Evolutionary conservation across 1,140 invertebrate species (phyloP).

Genomic region (Araneus ventricosus): DNA sequence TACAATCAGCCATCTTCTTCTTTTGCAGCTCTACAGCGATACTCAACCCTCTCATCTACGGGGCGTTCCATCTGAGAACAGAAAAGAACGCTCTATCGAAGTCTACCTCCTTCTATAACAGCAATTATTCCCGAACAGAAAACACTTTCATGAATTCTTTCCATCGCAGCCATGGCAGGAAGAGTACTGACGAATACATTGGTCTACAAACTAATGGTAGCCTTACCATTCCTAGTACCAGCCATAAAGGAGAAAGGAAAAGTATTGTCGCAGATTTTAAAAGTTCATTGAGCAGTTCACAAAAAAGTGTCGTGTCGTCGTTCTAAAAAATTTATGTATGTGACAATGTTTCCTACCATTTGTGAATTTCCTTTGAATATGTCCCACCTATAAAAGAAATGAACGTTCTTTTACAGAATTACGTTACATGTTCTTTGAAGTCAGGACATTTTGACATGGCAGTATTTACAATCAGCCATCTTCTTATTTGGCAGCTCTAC

Average conservation of each 20-base stretch:
- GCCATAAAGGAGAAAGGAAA: background rate
- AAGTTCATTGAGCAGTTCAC: background rate
- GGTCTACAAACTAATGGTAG: background rate
- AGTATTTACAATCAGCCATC: conserved; percentile 82
- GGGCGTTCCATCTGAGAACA: conserved; percentile 87
- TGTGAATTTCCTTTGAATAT: too few species aligned
- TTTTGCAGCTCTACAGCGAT: conserved; percentile 93
- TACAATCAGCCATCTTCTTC: conserved; percentile 85
- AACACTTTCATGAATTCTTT: background rate
- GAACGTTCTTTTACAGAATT: too few species aligned
- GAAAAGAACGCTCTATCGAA: conserved; percentile 1
- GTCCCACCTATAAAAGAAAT: too few species aligned
- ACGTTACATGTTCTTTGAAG: too few species aligned
- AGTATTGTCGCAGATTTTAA: background rate
- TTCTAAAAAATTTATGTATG: background rate
- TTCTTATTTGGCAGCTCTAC: conserved; percentile 94
- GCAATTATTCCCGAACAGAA: background rate
- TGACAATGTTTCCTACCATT: too few species aligned
- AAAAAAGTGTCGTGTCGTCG: background rate
- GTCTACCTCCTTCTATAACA: conserved; percentile 31
- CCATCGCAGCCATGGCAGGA: background rate
- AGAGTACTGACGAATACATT: background rate
- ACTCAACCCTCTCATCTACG: conserved; percentile 92
- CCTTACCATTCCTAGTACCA: background rate
- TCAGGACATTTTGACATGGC: too few species aligned